phyloP scores from a whole-genome alignment of 2,888 invertebrate genomes.

The Leptogaster cylindrica region DNA sequence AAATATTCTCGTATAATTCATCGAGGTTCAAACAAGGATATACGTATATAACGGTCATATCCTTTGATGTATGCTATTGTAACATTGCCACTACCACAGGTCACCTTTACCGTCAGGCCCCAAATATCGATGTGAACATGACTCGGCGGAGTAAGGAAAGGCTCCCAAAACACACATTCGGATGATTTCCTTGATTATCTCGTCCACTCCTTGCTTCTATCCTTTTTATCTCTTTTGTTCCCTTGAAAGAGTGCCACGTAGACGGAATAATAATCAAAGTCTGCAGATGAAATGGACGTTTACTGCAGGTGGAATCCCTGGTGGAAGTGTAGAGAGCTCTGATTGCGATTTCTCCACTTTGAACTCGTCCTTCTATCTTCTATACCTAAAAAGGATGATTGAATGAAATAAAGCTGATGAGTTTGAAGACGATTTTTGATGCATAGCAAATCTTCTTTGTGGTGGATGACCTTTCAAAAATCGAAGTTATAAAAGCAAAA shows the following conservation, averaged over 20 bases:
- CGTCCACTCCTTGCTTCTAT: constrained; percentile 25
- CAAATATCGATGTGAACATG: constrained; percentile 32
- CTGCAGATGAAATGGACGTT: constrained; percentile 35
- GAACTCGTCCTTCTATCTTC: constrained; percentile 6
- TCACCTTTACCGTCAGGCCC: constrained; percentile 7
- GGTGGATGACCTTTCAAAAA: too few relatives aligned
- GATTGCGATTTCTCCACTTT: constrained; percentile 36
- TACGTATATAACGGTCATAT: neutral
- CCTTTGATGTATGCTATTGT: constrained; percentile 3
- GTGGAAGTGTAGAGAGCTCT: constrained; percentile 32
- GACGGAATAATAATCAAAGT: constrained; percentile 41
- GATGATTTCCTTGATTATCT: constrained; percentile 39
- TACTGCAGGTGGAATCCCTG: constrained; percentile 37
- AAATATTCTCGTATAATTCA: constrained; percentile 1
- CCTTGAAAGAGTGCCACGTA: constrained; percentile 39
- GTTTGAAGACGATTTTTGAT: too few relatives aligned
- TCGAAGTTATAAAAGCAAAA: too few relatives aligned
- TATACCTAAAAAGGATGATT: neutral
- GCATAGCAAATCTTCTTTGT: too few relatives aligned
- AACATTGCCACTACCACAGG: constrained; percentile 9
- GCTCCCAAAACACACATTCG: constrained; percentile 38
- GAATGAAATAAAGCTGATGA: too few relatives aligned
- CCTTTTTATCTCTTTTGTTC: constrained; percentile 32
- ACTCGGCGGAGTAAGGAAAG: constrained; percentile 33
- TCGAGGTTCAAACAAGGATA: neutral